Evolutionary conservation across 2,113 vertebrate genomes (phyloP).

Genomic region (Salminus brasiliensis): DNA sequence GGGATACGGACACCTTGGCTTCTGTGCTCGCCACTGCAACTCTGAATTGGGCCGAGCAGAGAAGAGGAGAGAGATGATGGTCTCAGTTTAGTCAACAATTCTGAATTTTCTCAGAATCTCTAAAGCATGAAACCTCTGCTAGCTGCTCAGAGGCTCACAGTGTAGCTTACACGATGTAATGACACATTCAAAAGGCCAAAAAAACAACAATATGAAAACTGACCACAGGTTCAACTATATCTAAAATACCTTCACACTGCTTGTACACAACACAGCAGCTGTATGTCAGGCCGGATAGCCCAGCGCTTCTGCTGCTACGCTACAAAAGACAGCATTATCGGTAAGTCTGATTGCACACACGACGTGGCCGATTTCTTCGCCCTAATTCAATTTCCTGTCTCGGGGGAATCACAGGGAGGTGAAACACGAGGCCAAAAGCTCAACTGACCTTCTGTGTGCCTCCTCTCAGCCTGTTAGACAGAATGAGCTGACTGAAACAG

Average conservation of each 20-base stretch:
- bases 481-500: constrained; percentile 1
- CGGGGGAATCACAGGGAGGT: constrained; percentile 19
- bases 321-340: constrained; percentile 68
- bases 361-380: constrained; percentile 68
- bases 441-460: not conserved
- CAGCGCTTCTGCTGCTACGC: constrained; percentile 19
- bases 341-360: constrained; percentile 71
- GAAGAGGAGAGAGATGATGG: too few species aligned
- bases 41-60: too few species aligned
- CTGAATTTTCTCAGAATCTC: too few species aligned
- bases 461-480: not conserved
- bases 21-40: too few species aligned
- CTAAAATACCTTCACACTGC: not conserved
- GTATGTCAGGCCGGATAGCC: constrained; percentile 22
- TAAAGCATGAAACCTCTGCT: too few species aligned
- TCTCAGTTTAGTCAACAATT: too few species aligned
- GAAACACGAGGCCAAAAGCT: not conserved
- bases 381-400: constrained; percentile 74
- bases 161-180: too few species aligned
- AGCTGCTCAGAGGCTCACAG: too few species aligned
- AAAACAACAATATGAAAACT: not conserved
- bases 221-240: not conserved
- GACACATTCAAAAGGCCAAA: too few species aligned
- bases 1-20: too few species aligned
- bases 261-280: not conserved